Base-by-base conservation (phyloP, 2,113 vertebrate species). In the Motacilla alba region DNA sequence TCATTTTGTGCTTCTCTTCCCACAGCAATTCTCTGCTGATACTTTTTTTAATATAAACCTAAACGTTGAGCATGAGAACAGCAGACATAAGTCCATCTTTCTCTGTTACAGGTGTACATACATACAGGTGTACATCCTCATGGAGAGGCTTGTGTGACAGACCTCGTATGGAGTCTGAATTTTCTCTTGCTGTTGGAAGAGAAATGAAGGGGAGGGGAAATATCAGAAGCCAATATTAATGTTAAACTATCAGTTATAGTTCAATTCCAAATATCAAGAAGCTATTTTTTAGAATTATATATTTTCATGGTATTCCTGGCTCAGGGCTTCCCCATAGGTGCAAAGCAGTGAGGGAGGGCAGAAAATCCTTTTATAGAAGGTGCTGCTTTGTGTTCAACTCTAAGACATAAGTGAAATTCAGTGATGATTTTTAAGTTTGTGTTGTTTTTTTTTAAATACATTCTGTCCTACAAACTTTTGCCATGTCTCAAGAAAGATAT, bases 91-190 rank as follows among this genome's bases (percentile, higher is more conserved):
- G 23, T 81, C 91, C 47, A 26, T 55, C 35, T 50, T 92, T 83
- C 56, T 76, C 63, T 79, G 20, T 82, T 83, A 73, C 33, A 6
- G 50, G 9, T 79, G 63, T 93, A 78, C 64, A 31, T 90, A 60
- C 44, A 11, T 35, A 37, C 9, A 9, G n/a, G n/a, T n/a, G n/a
- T n/a, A n/a, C n/a, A n/a, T n/a, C n/a, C n/a, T n/a, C n/a, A n/a
- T n/a, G n/a, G 63, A 73, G 43, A 87, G 69, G 62, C 49, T 63
- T 83, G 28, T 95, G 91, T 96, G 83, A 69, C 79, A 96, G 91
- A 73, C 75, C 30, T 84, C 14, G 3, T 66, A 30, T 30, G 93
- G 66, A 90, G 73, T 66, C 58, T 94, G 87, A 93, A 82, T 94
- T 96, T 35, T 35, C 31, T 78, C 12, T 81, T 24, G 35, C 4